Conservation (phyloP, 2,797 vertebrate genomes). For the Microtus agrestis region DNA sequence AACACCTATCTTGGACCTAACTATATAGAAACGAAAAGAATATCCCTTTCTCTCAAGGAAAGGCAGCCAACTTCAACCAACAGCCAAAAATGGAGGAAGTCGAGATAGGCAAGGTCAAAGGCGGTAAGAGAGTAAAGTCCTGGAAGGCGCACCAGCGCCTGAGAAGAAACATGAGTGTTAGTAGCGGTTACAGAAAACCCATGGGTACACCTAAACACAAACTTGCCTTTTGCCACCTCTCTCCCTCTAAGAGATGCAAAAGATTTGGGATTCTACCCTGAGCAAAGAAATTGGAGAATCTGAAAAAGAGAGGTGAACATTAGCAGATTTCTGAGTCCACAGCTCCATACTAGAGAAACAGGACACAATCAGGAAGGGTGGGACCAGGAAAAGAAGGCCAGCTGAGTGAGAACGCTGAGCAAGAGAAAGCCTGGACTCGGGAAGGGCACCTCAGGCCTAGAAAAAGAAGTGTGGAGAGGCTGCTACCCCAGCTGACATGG, state of each 20-base stretch:
- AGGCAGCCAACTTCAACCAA: constrained; percentile 24
- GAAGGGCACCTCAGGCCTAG: too few species aligned
- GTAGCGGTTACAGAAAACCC: background rate
- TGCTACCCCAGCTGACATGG: rapidly evolving
- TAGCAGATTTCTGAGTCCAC: background rate
- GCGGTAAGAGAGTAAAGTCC: background rate
- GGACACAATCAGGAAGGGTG: background rate
- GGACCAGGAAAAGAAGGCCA: background rate
- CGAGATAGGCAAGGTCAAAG: background rate
- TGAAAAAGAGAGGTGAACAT: background rate
- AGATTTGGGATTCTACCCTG: background rate
- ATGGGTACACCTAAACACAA: background rate
- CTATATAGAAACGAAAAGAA: constrained; percentile 53
- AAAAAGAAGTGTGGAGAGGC: background rate
- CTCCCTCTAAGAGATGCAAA: background rate
- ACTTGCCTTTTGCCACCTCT: background rate
- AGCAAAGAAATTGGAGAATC: background rate
- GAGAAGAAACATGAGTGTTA: background rate
- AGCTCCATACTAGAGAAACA: background rate
- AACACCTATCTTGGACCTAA: background rate
- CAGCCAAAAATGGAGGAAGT: background rate
- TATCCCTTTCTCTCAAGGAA: background rate
- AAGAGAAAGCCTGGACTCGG: background rate
- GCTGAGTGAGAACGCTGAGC: background rate
- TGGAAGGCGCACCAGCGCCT: background rate